These are phyloP conservation scores for Amia ocellicauda DNA, from an alignment of 2,113 vertebrate genomes.

Conservation along the genomic window DNA sequence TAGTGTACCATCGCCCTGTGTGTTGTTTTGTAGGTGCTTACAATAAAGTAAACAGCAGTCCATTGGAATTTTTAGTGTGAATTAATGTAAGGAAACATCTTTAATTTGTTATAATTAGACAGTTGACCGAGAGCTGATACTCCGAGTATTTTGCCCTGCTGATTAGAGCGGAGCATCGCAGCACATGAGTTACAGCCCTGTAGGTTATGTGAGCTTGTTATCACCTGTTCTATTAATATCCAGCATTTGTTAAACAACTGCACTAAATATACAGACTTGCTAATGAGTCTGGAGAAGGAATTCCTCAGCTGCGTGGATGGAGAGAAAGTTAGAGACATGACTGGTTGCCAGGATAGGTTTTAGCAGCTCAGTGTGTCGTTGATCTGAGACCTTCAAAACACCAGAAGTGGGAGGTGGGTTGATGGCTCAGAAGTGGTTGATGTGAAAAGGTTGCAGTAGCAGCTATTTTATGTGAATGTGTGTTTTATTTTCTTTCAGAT, in stretches of 20 bases:
- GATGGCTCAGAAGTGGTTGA: no score
- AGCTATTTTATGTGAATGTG: no score
- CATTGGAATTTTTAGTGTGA: no score
- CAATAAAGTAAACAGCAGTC: no score
- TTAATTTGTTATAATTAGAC: neutral
- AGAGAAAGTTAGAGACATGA: neutral
- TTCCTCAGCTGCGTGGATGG: neutral
- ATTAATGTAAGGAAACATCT: neutral
- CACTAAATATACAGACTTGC: neutral
- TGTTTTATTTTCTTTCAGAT: no score
- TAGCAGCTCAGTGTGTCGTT: no score
- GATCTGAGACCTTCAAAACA: no score
- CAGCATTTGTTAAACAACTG: conserved; percentile 8
- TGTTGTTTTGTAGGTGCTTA: no score
- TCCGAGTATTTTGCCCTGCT: no score
- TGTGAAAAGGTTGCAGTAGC: no score
- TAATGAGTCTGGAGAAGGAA: conserved; percentile 9
- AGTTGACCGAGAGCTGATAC: neutral
- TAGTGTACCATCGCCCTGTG: no score
- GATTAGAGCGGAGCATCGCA: conserved; percentile 1
- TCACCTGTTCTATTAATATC: conserved; percentile 26
- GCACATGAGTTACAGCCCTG: conserved; percentile 9
- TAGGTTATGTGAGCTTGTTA: conserved; percentile 14
- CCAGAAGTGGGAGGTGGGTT: no score
- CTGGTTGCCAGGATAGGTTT: neutral